Base-by-base conservation (phyloP, 2,888 invertebrate species). In the Erpobdella octoculata region DNA sequence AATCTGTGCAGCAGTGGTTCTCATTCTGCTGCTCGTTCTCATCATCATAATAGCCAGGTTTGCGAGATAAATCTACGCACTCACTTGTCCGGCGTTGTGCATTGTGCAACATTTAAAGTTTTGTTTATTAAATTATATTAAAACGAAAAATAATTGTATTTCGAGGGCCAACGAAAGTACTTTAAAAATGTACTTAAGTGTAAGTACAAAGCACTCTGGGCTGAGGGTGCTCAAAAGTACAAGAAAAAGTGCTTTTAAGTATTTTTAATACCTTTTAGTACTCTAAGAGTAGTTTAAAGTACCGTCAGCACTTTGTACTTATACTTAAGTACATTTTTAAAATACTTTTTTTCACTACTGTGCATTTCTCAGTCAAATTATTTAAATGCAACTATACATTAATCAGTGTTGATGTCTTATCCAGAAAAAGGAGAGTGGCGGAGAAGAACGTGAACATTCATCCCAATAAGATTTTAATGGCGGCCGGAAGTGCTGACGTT, bases 1-100 rank as follows among this genome's bases (percentile, higher is more conserved):
- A 0, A 89, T 92, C 48, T 90, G 93, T 78, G 91, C 92, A 21
- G 93, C 92, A 12, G 86, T 94, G 59, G 87, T 92, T 80, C 87
- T 93, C 70, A 90, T 92, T 73, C 88, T 91, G 69, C 88, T 90
- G 75, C 86, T 95, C 77, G 90, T 93, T 65, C 86, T 85, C 68
- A 81, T 85, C 74, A 80, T 85, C 74, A 77, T 85, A 31, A 78
- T 80, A 73, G 79, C 82, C 76, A 83, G 79, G 77, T 78, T 15
- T 48, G 33, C 2, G 5, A n/a, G 18, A 35, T 18, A 36, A n/a
- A 35, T 35, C 36, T 35, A 25, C 15, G 4, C n/a, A 35, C 36
- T 36, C 3, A 35, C 18, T n/a, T 4, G 3, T 35, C 18, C 6
- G 33, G 4, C 31, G 18, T 2, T 8, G 1, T 12, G 18, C 18